A percentile compares a stretch with the other conserved stretches of the same genome.
These are phyloP conservation scores for Hedychridium roseum DNA, from an alignment of 2,888 invertebrate species.

Conservation along the genomic window DNA sequence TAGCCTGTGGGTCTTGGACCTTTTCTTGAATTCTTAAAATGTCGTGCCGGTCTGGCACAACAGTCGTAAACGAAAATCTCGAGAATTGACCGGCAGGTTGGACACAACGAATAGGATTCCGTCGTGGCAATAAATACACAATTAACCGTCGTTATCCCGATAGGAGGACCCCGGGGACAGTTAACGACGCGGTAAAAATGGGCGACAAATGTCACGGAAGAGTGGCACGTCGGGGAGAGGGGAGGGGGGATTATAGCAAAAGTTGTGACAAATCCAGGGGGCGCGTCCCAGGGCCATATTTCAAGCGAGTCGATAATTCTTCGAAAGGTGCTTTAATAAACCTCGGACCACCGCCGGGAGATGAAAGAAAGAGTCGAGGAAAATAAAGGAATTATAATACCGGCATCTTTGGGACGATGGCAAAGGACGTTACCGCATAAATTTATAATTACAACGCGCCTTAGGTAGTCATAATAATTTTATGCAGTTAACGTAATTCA, in stretches of 20 bases:
- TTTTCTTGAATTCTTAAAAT: too few relatives aligned
- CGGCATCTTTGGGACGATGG: too few relatives aligned
- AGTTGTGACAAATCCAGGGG: slow-evolving; percentile 31
- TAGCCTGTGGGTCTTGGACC: too few relatives aligned
- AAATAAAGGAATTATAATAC: too few relatives aligned
- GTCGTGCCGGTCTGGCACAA: too few relatives aligned
- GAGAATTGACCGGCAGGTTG: slow-evolving; percentile 3
- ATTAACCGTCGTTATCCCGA: slow-evolving; percentile 54
- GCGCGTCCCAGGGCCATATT: slow-evolving; percentile 41
- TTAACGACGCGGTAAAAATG: slow-evolving; percentile 59
- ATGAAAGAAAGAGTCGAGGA: neutral
- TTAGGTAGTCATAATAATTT: too few relatives aligned
- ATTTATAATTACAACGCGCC: too few relatives aligned
- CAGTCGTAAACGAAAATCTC: slow-evolving; percentile 23
- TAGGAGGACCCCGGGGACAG: slow-evolving; percentile 30
- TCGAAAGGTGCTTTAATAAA: slow-evolving; percentile 36
- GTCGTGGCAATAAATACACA: slow-evolving; percentile 50
- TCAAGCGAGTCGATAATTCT: slow-evolving; percentile 34
- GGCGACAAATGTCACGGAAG: slow-evolving; percentile 56
- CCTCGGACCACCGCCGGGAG: slow-evolving; percentile 1
- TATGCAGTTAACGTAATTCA: too few relatives aligned
- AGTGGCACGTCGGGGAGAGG: slow-evolving; percentile 2
- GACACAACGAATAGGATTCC: slow-evolving; percentile 33
- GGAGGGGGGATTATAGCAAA: slow-evolving; percentile 18
- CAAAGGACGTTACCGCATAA: too few relatives aligned